Base-by-base conservation (phyloP, 2,797 vertebrate species). In the Chaetodon trifasciatus region DNA sequence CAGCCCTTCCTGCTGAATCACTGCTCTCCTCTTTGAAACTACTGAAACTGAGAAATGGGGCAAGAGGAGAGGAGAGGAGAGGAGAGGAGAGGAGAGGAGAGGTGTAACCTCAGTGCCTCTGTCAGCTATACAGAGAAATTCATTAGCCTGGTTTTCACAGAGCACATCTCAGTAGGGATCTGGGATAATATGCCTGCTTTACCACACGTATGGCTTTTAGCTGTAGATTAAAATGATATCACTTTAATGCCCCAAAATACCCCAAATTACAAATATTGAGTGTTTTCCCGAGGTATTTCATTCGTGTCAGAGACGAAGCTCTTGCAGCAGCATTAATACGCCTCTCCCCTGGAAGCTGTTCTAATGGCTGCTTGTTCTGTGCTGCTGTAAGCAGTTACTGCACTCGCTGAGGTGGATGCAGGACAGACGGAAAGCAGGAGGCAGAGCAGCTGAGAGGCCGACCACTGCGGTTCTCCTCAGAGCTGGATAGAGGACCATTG, bases 111-210 rank as follows among this genome's bases (percentile, higher is more conserved):
- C 76, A 0, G 53, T 70, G 77, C 68, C 74, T 78, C 67, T 70
- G 60, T 61, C 76, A 73, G 79, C 78, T 89, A 67, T 71, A 77
- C 74, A 73, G 66, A 84, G 71, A 86, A 64, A 76, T 80, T 86
- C 74, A 84, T 91, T 87, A 86, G 64, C 85, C 85, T 86, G 78
- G 70, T 87, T 90, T 82, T 0, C 66, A 74, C 70, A 10, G 49
- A 70, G 69, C 69, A 78, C 39, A 62, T 75, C 78, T 88, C 82
- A 65, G 63, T 1, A 56, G 79, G 71, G 64, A 83, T 28, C 64
- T 21, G 52, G 35, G n/a, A 84, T 40, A 72, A 80, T 17, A 56
- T 5, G 44, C 28, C 74, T 58, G 71, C 57, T 64, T 52, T 32
- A 46, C 64, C 47, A 42, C 21, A 23, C 4, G n/a, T 42, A 32